These are phyloP conservation scores for Diacarnus erythraeanus DNA, from an alignment of 37 sponge, comb jelly and placozoan genomes.

Conservation along the genomic window DNA sequence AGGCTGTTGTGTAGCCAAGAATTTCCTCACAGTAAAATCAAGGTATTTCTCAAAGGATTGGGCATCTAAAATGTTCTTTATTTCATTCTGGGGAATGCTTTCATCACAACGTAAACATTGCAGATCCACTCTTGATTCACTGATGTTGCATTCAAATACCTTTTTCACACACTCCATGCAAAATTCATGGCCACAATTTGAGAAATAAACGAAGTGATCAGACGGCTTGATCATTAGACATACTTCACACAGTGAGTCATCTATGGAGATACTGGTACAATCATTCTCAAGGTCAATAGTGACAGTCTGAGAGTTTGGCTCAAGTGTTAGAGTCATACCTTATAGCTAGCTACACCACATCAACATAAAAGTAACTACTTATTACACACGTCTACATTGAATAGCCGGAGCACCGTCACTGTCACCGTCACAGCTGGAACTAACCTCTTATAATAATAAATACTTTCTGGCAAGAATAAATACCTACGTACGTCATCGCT, in stretches of 20 bases:
- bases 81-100: slow-evolving; percentile 7
- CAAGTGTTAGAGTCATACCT: not conserved
- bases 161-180: slow-evolving; percentile 35
- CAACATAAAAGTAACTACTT: no score
- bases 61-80: not conserved
- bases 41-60: slow-evolving; percentile 37
- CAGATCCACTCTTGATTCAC: slow-evolving; percentile 14
- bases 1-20: slow-evolving; percentile 3
- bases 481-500: no score
- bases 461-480: no score
- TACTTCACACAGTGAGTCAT: slow-evolving; percentile 5
- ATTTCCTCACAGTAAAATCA: slow-evolving; percentile 22
- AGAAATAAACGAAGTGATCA: slow-evolving; percentile 4
- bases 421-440: no score
- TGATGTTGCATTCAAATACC: slow-evolving; percentile 14
- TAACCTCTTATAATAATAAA: no score
- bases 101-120: slow-evolving; percentile 24
- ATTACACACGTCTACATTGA: no score
- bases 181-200: slow-evolving; percentile 45
- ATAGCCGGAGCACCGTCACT: no score
- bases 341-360: not conserved
- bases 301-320: not conserved
- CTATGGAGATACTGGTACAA: not conserved
- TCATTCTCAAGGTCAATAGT: not conserved
- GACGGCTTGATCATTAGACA: not conserved